Evolutionary conservation across 2,113 vertebrate species (phyloP), one percentile per base, ranked within the genome.

Genomic region (Phaethon lepturus): DNA sequence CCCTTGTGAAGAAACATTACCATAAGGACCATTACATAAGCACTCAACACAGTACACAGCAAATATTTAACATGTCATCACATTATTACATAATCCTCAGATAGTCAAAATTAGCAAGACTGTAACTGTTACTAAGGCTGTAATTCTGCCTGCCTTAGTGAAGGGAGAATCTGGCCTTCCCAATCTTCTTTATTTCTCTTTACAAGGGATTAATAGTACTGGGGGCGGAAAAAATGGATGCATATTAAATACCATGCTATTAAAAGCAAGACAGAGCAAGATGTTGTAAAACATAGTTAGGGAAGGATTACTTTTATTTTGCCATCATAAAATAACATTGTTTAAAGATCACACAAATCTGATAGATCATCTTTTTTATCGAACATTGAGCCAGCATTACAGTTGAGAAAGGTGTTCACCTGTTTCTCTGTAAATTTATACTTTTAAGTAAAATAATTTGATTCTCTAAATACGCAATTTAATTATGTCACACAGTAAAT

Each of bases 241-340:
- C 16, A 9, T 92, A 49, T 96, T 89, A 82, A 95, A 94, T 69
- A 94, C 67, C 63, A 35, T 92, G 91, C 77, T 86, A 50, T 73
- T 93, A 74, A 91, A 94, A 92, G 96, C 85, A 96, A 96, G 90
- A 98, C 67, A 97, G 94, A 97, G 97, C 85, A 98, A 97, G 87
- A 52, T 97, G 80, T 96, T 98, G 90, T 94, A 97, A 97, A 98
- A 97, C 90, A 91, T 90, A 87, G 90, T 97, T 96, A 96, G 85
- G 95, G 97, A 98, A 98, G 86, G 82, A 97, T 75, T 98, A 93
- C 94, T 97, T 98, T 98, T 98, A 97, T 97, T 98, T 96, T 95
- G 84, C 96, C 97, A 97, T 97, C 93, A 96, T 97, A 95, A 97
- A 96, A 82, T 96, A 97, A 97, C 94, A 97, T 91, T 96, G 87